Evolutionary conservation across 2,113 vertebrate species (phyloP).

Genomic region (Ia io): DNA sequence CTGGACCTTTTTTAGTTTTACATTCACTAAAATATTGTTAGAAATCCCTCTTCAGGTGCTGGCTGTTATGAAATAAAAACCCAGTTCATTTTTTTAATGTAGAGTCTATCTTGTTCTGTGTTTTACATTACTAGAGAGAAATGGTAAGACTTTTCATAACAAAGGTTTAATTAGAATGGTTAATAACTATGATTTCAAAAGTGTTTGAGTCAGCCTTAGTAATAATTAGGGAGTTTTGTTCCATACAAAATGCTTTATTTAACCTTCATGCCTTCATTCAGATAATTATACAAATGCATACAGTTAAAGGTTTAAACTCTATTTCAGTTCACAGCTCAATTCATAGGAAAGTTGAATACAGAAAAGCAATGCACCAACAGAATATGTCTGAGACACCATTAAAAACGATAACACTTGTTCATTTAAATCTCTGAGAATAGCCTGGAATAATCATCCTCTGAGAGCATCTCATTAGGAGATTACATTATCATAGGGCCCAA

Average conservation of each 20-base stretch:
- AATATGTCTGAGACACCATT: conserved; percentile 96
- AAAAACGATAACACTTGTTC: conserved; percentile 93
- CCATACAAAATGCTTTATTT: conserved; percentile 99
- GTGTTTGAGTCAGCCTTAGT: conserved; percentile 78
- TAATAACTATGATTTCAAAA: conserved; percentile 80
- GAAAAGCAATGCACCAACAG: conserved; percentile 98
- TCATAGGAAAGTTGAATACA: conserved; percentile 97
- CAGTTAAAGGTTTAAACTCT: conserved; percentile 99
- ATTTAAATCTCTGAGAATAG: conserved; percentile 92
- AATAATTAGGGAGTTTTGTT: conserved; percentile 85
- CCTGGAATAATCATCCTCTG: conserved; percentile 91
- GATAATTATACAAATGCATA: conserved; percentile 98
- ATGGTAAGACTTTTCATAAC: conserved; percentile 76
- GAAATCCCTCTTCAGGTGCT: neutral
- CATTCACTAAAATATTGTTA: conserved; percentile 21
- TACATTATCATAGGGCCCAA: conserved; percentile 90
- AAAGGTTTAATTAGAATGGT: conserved; percentile 82
- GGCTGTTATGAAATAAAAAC: conserved; percentile 45
- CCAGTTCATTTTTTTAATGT: conserved; percentile 59
- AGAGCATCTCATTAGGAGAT: conserved; percentile 92
- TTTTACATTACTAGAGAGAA: conserved; percentile 77
- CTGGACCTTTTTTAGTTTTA: neutral
- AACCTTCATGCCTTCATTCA: conserved; percentile 99
- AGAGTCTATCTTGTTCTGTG: conserved; percentile 56
- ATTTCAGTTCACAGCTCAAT: conserved; percentile 99